phyloP scores from a whole-genome alignment of 2,113 vertebrate genomes.

The Arvicanthis niloticus region DNA sequence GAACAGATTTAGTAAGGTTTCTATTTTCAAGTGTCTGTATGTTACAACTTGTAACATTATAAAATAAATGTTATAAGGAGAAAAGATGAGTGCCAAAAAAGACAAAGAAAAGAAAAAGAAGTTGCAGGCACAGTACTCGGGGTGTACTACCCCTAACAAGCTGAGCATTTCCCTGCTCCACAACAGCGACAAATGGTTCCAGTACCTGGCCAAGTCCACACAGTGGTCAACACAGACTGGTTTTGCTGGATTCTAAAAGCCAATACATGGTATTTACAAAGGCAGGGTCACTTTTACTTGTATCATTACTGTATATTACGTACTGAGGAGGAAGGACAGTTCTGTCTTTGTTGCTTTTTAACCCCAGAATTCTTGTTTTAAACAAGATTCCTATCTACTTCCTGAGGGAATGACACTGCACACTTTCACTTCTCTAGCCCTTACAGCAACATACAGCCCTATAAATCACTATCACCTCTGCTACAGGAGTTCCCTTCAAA shows the following conservation, averaged over 20 bases:
- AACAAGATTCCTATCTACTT: background rate
- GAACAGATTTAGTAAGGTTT: slow-evolving; percentile 8
- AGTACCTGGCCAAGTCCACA: background rate
- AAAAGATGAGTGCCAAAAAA: background rate
- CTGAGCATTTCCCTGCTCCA: background rate
- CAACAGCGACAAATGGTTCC: background rate
- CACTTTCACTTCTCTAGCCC: background rate
- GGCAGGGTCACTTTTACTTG: slow-evolving; percentile 18
- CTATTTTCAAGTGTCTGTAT: background rate
- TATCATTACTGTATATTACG: background rate
- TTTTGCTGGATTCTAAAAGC: background rate
- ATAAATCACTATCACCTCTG: background rate
- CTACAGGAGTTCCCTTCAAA: background rate
- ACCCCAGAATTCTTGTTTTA: slow-evolving; percentile 23
- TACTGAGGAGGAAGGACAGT: background rate
- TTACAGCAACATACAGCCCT: background rate
- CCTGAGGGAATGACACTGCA: background rate
- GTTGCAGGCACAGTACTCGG: background rate
- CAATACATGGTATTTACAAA: background rate
- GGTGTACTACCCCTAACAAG: background rate
- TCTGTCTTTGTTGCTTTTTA: background rate
- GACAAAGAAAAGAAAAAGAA: background rate
- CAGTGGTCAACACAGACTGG: background rate
- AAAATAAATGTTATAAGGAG: background rate
- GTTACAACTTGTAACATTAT: background rate